Base-by-base conservation (phyloP, 2,888 invertebrate genomes). In the Agriopis leucophaearia region DNA sequence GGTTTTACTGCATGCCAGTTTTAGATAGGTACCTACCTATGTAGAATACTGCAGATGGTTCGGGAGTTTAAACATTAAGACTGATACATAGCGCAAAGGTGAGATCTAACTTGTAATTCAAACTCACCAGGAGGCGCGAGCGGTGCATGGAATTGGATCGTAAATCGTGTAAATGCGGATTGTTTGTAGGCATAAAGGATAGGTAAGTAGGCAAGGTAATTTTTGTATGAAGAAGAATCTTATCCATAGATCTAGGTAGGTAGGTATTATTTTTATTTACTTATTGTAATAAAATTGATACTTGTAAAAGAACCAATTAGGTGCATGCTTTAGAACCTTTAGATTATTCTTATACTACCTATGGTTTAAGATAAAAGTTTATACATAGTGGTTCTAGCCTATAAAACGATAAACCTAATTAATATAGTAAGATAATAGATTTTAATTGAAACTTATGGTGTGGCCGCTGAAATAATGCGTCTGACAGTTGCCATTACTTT, bases 1-100 rank as follows among this genome's bases (percentile, higher is more conserved):
- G 62, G 45, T 58, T 62, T 63, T 63, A 56, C 60, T 60, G 59
- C 66, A 69, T 66, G 54, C 42, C 51, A 35, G 54, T 48, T 66
- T 51, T 54, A 45, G 66, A 55, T 57, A 58, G 16, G 45, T 45
- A 42, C 13, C 13, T 13, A 0, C 7, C 4, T 6, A 10, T 50
- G 35, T 35, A 9, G 50, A 52, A 51, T 59, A 55, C 59, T 56
- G 52, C 57, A 69, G 27, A 50, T 12, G 12, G 35, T 35, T 16
- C 9, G 47, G 10, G 8, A 0, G 16, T 15, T 15, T 47, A 27
- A 27, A 27, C 15, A 9, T 47, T 18, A 10, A n/a, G n/a, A n/a
- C n/a, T 18, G 47, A 18, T 50, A 35, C 50, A 15, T 51, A 38
- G 52, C 38, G 38, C 15, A 38, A 16, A 36, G 16, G 54, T 12